phyloP scores from a whole-genome alignment of 2,113 vertebrate genomes.

The Gorilla gorilla region DNA sequence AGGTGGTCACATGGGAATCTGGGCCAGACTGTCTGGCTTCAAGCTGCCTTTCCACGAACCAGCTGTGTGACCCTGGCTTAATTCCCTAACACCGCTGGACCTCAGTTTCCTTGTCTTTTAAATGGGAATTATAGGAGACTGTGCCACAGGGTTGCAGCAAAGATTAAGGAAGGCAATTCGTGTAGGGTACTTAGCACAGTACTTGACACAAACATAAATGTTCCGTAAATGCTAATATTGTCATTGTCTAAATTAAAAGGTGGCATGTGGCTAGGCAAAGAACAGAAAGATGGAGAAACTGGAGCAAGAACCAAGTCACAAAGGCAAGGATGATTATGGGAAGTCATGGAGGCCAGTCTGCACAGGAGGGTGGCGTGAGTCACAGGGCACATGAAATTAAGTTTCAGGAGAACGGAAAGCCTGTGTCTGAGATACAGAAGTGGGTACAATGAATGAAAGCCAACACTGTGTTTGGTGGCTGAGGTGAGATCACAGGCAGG shows the following conservation, averaged over 20 bases:
- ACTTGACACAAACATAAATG: accelerated
- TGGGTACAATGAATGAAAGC: neutral
- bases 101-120: neutral
- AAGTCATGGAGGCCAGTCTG: accelerated
- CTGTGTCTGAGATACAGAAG: accelerated
- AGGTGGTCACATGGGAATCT: neutral
- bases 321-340: neutral
- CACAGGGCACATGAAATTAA: accelerated
- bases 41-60: neutral
- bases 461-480: neutral
- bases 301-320: neutral
- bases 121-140: neutral
- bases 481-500: neutral
- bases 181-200: neutral
- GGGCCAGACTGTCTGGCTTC: neutral
- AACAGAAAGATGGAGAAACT: neutral
- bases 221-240: neutral
- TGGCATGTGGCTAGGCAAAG: neutral
- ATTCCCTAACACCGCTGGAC: neutral
- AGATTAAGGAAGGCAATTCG: neutral
- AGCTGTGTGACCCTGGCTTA: neutral
- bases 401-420: neutral
- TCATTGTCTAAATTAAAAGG: no score
- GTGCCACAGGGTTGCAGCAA: accelerated
- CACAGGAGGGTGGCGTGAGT: accelerated